Percentiles rank a stretch among this genome's conserved stretches.
These are phyloP conservation scores for Phalanger gymnotis DNA, from an alignment of 2,797 vertebrate genomes.

Conservation along the genomic window DNA sequence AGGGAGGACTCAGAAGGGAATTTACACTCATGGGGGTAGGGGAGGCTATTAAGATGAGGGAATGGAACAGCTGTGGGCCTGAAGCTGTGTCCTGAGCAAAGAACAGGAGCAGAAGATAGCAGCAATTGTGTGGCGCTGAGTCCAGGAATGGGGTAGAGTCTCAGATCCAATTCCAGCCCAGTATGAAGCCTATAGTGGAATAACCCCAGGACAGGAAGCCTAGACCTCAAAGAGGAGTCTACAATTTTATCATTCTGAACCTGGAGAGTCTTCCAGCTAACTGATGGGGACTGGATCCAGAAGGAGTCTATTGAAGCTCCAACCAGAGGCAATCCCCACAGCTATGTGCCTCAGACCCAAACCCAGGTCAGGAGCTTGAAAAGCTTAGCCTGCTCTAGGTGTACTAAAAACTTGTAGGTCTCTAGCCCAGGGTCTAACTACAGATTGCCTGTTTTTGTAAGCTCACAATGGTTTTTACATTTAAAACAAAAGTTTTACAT, in stretches of 20 bases:
- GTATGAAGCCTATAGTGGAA: background rate
- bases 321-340: background rate
- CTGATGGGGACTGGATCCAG: background rate
- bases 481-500: background rate
- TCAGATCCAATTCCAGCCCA: background rate
- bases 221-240: background rate
- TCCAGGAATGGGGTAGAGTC: background rate
- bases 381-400: background rate
- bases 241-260: background rate
- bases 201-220: background rate
- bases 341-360: background rate
- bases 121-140: background rate
- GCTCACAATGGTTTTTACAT: background rate
- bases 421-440: background rate
- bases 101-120: background rate
- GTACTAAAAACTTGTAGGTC: background rate
- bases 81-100: background rate
- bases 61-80: background rate
- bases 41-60: background rate
- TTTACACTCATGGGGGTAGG: background rate
- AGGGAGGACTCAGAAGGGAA: background rate
- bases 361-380: background rate
- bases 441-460: background rate
- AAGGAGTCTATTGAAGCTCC: background rate
- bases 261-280: background rate